A percentile compares a stretch with the other conserved stretches of the same genome.
Evolutionary conservation across 2,888 invertebrate species (phyloP).

Genomic region (Campopleginae sp.): DNA sequence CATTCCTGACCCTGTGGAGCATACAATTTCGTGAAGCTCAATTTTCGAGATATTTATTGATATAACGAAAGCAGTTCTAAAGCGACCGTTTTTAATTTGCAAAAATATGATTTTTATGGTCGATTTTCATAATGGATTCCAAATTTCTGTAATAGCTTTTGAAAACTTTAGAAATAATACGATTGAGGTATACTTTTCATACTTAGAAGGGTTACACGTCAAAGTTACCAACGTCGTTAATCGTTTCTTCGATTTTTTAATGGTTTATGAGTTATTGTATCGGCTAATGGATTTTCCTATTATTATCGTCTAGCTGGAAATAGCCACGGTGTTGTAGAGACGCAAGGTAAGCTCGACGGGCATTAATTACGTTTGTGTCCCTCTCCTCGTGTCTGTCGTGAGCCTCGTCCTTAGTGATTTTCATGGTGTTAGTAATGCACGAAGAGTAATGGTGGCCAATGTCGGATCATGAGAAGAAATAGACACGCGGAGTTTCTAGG

Average conservation of each 20-base stretch:
- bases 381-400: conserved; percentile 58
- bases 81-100: too few relatives aligned
- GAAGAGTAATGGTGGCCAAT: conserved; percentile 20
- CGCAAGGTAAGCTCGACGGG: conserved; percentile 80
- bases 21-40: neutral
- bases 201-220: conserved; percentile 8
- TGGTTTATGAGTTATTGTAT: conserved; percentile 58
- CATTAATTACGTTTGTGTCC: conserved; percentile 62
- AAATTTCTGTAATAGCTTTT: neutral
- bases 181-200: neutral
- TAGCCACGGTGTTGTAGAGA: conserved; percentile 82
- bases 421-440: conserved; percentile 39
- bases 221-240: neutral
- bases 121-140: neutral
- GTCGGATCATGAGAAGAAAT: conserved; percentile 27
- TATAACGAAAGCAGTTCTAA: neutral
- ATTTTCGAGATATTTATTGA: neutral
- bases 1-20: conserved; percentile 1
- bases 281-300: conserved; percentile 68
- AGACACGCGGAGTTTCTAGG: conserved; percentile 22
- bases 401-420: conserved; percentile 34
- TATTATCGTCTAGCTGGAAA: conserved; percentile 81
- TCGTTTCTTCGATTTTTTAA: conserved; percentile 1
- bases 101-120: neutral
- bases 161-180: neutral